Percentiles rank a stretch among this genome's conserved stretches.
phyloP scores from a whole-genome alignment of 2,797 vertebrate genomes.

The Cryptoblepharus egeriae region DNA sequence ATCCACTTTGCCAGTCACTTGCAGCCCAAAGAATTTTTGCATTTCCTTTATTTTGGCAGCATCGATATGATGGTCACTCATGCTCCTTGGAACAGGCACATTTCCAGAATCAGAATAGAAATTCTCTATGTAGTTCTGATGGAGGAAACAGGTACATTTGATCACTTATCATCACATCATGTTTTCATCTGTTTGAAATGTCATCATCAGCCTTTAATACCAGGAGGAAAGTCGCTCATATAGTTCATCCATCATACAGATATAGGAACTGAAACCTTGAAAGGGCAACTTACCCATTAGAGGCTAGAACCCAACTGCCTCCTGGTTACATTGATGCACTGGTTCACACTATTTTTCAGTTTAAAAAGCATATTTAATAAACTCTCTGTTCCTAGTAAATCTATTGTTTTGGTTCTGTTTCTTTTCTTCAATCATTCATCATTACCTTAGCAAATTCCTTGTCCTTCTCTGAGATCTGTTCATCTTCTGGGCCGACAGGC shows the following conservation, averaged over 20 bases:
- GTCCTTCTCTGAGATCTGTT: conserved; percentile 21
- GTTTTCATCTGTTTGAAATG: neutral
- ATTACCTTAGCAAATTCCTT: conserved; percentile 69
- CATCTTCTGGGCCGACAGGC: conserved; percentile 22
- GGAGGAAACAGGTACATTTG: conserved; percentile 26
- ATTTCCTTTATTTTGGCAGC: conserved; percentile 81
- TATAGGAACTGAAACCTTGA: neutral
- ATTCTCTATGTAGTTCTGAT: conserved; percentile 68
- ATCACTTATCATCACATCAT: neutral
- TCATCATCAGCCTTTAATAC: neutral
- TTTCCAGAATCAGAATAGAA: conserved; percentile 68
- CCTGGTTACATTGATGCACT: too few species aligned
- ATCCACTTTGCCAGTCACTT: conserved; percentile 80
- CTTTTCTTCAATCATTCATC: neutral
- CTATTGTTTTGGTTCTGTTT: neutral
- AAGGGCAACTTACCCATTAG: neutral
- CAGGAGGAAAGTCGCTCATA: neutral
- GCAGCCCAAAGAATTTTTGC: conserved; percentile 86
- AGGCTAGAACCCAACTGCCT: neutral
- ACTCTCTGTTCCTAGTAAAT: neutral
- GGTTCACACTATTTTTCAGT: neutral
- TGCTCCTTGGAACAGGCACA: conserved; percentile 49
- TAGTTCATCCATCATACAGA: too few species aligned
- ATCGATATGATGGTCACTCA: conserved; percentile 4
- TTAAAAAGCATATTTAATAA: neutral